Percentiles rank a stretch among this genome's conserved stretches.
Evolutionary conservation across 1,140 invertebrate species (phyloP).

Genomic region (Drosophila seguyi): DNA sequence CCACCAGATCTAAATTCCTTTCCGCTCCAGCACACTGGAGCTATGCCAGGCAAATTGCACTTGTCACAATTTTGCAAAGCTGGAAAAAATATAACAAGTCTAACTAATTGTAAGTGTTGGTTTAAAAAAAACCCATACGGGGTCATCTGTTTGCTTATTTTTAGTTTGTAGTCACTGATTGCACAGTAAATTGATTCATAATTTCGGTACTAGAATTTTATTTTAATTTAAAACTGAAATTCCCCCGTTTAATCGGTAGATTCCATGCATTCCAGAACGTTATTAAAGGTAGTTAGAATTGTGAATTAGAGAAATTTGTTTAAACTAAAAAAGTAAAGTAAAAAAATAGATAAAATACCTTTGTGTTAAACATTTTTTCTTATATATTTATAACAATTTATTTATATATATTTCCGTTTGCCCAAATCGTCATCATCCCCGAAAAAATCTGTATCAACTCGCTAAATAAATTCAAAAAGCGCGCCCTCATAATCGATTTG

Average conservation of each 20-base stretch:
- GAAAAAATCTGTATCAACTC: no score
- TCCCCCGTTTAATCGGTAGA: not conserved
- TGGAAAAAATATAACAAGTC: conserved; percentile 11
- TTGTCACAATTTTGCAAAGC: conserved; percentile 33
- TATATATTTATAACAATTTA: no score
- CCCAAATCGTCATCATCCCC: no score
- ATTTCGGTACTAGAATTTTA: not conserved
- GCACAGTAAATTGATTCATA: not conserved
- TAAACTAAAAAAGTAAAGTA: no score
- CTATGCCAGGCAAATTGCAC: conserved; percentile 23
- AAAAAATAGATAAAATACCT: no score
- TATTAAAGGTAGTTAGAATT: not conserved
- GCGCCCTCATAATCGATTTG: not conserved
- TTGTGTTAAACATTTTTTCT: no score
- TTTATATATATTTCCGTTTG: no score
- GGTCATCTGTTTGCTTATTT: conserved; percentile 26
- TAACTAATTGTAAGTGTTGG: not conserved
- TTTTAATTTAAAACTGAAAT: not conserved
- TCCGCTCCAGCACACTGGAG: conserved; percentile 35
- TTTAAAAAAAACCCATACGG: conserved; percentile 7
- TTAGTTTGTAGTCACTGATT: conserved; percentile 19
- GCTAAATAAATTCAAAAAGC: not conserved
- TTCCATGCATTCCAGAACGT: not conserved
- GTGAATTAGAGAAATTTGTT: not conserved
- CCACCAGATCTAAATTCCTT: conserved; percentile 35